Evolutionary conservation across 92 coral and sea anemone genomes (phyloP).

Genomic region (Bergia sp.): DNA sequence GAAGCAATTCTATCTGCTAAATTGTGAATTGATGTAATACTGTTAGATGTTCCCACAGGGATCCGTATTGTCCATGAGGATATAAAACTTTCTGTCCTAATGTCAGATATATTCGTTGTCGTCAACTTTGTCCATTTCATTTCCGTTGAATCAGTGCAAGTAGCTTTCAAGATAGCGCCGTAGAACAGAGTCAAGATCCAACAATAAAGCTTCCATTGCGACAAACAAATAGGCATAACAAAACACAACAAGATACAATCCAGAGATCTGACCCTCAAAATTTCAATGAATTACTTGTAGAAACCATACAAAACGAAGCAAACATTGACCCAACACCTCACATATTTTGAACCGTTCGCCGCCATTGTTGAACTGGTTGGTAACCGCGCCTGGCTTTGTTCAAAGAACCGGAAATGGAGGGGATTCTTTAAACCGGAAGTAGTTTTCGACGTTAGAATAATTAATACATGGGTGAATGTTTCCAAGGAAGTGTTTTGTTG

Average conservation of each 20-base stretch:
- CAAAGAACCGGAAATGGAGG: constrained; percentile 65
- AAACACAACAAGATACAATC: constrained; percentile 31
- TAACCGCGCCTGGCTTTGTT: constrained; percentile 82
- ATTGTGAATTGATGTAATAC: constrained; percentile 51
- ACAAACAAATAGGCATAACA: constrained; percentile 82
- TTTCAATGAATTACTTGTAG: constrained; percentile 5
- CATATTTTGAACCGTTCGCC: constrained; percentile 50
- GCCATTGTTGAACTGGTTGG: constrained; percentile 69
- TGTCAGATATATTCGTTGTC: constrained; percentile 34
- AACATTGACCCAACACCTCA: constrained; percentile 13
- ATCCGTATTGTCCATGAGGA: constrained; percentile 97
- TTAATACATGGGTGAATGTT: too few relatives aligned
- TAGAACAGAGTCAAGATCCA: constrained; percentile 43
- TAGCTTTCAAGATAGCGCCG: constrained; percentile 44
- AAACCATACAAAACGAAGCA: constrained; percentile 36
- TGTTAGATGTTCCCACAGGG: constrained; percentile 59
- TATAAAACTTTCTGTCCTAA: constrained; percentile 13
- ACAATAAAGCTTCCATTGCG: constrained; percentile 70
- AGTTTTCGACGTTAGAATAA: too few relatives aligned
- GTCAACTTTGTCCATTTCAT: constrained; percentile 40
- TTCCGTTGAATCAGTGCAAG: constrained; percentile 23
- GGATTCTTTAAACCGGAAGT: constrained; percentile 66
- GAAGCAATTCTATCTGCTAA: constrained; percentile 80
- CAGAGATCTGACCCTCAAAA: constrained; percentile 7
- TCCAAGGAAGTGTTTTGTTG: too few relatives aligned